phyloP scores from a whole-genome alignment of 2,113 vertebrate species.

The Atrichornis clamosus region DNA sequence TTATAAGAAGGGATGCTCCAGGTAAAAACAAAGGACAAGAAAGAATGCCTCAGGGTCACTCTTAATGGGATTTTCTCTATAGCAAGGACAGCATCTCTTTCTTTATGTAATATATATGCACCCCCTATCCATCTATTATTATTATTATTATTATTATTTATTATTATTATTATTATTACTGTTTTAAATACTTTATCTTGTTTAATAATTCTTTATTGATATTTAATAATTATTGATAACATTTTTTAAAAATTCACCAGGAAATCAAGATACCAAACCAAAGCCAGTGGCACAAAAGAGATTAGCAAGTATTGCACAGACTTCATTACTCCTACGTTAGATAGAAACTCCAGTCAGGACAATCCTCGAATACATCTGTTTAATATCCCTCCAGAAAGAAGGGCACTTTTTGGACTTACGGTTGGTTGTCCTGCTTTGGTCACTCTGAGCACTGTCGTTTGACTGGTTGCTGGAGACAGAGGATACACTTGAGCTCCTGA shows the following conservation, averaged over 20 bases:
- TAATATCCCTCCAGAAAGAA: neutral
- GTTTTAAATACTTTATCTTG: neutral
- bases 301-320: neutral
- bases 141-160: neutral
- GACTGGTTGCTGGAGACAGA: conserved; percentile 89
- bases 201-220: neutral
- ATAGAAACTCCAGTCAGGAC: neutral
- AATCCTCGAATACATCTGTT: neutral
- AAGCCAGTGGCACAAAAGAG: neutral
- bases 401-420: conserved; percentile 76
- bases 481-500: conserved; percentile 86
- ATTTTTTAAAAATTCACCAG: neutral
- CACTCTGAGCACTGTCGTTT: conserved; percentile 78
- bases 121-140: neutral
- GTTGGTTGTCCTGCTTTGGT: conserved; percentile 74
- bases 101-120: neutral
- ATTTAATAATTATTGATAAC: neutral
- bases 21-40: neutral
- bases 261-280: neutral
- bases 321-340: neutral
- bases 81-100: neutral
- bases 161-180: too few species aligned
- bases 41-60: neutral
- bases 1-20: neutral
- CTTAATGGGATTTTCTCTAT: neutral